These are phyloP conservation scores for Chrysogorgia sp. DNA, from an alignment of 92 coral and sea anemone genomes.

Conservation along the genomic window DNA sequence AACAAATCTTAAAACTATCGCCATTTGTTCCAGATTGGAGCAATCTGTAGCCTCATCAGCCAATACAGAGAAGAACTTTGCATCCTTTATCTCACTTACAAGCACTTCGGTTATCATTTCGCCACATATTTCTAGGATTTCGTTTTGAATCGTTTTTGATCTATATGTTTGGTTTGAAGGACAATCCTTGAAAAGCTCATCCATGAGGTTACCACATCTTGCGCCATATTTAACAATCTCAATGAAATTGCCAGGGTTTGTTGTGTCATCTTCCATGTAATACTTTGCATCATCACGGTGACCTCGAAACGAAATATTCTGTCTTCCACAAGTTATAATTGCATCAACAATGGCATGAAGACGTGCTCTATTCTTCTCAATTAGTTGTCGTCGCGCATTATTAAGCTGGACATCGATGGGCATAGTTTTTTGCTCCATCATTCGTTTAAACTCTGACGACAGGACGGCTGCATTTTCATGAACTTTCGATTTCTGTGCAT, in stretches of 20 bases:
- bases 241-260: constrained; percentile 47
- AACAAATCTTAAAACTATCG: constrained; percentile 46
- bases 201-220: constrained; percentile 39
- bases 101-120: constrained; percentile 30
- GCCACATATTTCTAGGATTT: constrained; percentile 41
- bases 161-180: constrained; percentile 43
- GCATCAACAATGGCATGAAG: constrained; percentile 19
- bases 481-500: constrained; percentile 38
- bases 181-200: constrained; percentile 22
- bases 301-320: constrained; percentile 37
- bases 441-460: constrained; percentile 43
- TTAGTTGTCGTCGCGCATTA: constrained; percentile 15
- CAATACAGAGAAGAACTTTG: constrained; percentile 46
- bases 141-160: constrained; percentile 51
- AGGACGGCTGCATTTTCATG: constrained; percentile 36
- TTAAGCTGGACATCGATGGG: constrained; percentile 42
- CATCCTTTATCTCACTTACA: constrained; percentile 31
- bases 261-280: constrained; percentile 21
- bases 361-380: constrained; percentile 36
- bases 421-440: constrained; percentile 18
- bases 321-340: constrained; percentile 36
- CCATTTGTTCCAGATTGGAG: constrained; percentile 52
- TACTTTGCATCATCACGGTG: constrained; percentile 47
- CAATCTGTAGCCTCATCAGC: constrained; percentile 57
- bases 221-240: constrained; percentile 46